Evolutionary conservation across 2,797 vertebrate species (phyloP), one percentile per base, ranked within the genome.

Genomic region (Artibeus jamaicensis): DNA sequence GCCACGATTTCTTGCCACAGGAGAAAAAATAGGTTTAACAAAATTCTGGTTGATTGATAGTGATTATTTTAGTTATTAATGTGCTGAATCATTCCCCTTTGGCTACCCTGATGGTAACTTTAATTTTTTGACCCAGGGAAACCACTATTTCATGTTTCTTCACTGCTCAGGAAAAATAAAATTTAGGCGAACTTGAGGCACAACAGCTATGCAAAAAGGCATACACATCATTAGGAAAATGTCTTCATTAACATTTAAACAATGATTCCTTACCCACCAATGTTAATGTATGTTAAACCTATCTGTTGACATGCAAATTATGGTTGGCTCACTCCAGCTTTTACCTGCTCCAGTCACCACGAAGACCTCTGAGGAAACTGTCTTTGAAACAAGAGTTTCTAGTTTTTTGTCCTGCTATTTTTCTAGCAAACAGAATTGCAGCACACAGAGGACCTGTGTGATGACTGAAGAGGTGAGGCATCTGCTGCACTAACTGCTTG

Each of bases 251-350:
- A 88, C 65, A 89, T 82, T 57, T 48, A 93, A 95, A 96, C 46
- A 93, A 87, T 55, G 86, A 57, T 71, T 84, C 57, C 0, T 37
- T 79, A 78, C 68, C 21, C 42, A 48, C 76, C 94, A 70, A 59
- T 82, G 92, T 83, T 97, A 96, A 97, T 97, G 22, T 91, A 91
- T 95, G 94, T 79, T 96, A 96, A 97, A 85, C 18, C 1, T 70
- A 29, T 42, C 83, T 84, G 53, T 96, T 97, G 78, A 94, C 53
- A 79, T 97, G 95, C 68, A 96, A 96, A 97, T 97, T 92, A 0
- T 48, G 84, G 55, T 92, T 96, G 97, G 78, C 92, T 83, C 55
- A 76, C 34, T 44, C 14, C 39, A 34, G 39, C 18, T 78, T 96
- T 94, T 86, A 95, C 71, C 26, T 86, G 74, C 32, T 32, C 3